Evolutionary conservation across 2,113 vertebrate species (phyloP), one percentile per base, ranked within the genome.

Genomic region (Columba janthina): DNA sequence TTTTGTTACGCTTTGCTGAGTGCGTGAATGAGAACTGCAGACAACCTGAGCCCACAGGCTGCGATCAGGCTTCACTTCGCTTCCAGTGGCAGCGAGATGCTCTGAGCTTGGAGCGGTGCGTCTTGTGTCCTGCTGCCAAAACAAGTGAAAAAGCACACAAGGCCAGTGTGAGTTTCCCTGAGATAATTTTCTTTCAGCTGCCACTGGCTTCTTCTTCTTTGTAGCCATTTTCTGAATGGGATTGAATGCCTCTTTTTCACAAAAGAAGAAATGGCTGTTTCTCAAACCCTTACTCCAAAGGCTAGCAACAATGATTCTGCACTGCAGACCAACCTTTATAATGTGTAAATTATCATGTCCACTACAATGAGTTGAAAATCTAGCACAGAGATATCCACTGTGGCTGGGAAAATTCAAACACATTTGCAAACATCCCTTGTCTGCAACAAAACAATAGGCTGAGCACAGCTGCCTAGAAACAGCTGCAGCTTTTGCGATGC

Each of bases 391-490:
- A 6, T 31, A 85, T 15, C 84, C 46, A 1, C 9, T 3, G 67
- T 16, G 61, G 60, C 82, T 93, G 88, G 79, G 94, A 85, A 89
- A 56, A 74, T 64, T 9, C 2, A 0, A 32, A 22, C 12, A 9
- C 62, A 36, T 89, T 74, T 94, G 75, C 85, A 94, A 95, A 44
- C 79, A 62, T 71, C 56, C 65, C 89, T 77, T 89, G 94, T 89
- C 60, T 94, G 92, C 69, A 46, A 22, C 0, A 12, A 62, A 80
- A 94, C 90, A 93, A 74, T 29, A 25, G 90, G 54, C 78, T 20
- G 53, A 61, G 93, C 93, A 91, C 93, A 96, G 94, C 93, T 95
- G 94, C 86, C 70, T 84, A 86, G 71, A 44, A 64, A 61, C 85
- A 94, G 92, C 95, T 92, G 91, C 96, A 88, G 92, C 46, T 19